Base-by-base conservation (phyloP, 2,797 vertebrate genomes). In the Telmatherina bonti region DNA sequence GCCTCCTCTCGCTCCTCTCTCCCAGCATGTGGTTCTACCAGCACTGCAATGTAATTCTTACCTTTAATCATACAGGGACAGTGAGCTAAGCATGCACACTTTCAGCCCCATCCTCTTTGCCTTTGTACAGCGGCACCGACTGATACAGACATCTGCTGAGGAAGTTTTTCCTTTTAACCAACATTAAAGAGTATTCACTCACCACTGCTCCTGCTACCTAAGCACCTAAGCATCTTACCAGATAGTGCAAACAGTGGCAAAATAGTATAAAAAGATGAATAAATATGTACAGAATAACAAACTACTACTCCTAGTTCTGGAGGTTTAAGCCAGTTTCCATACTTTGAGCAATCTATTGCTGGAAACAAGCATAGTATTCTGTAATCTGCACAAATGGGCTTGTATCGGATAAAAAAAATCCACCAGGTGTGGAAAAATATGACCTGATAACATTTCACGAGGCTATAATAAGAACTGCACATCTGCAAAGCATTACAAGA, bases 11-110 rank as follows among this genome's bases (percentile, higher is more conserved):
- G 57, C 72, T 76, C 56, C 53, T 27, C 64, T 71, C 76, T 83
- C 85, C 75, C 81, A 79, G 70, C 79, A 82, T 80, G 78, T 72
- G 79, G 11, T 57, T 57, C 80, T 62, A 72, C 69, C 49, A 72
- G 76, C 70, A 24, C 70, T 53, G 74, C 76, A 67, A 73, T 81
- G 72, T 81, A 77, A 81, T 81, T 82, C 76, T 79, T 81, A 77
- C 80, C 68, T 74, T 81, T 89, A 87, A 85, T 88, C 87, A 86
- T 75, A 68, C 77, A 75, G 76, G 70, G 77, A 86, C 88, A 77
- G 82, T 72, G 76, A 64, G 82, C 82, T 85, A 62, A 77, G 81
- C 76, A 70, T 26, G 33, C 74, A 74, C 65, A 51, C 80, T 55
- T 82, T 75, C 66, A 70, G 72, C 58, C 58, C 68, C 71, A 60